Base-by-base conservation (phyloP, 2,888 invertebrate species). In the Acleris holmiana region DNA sequence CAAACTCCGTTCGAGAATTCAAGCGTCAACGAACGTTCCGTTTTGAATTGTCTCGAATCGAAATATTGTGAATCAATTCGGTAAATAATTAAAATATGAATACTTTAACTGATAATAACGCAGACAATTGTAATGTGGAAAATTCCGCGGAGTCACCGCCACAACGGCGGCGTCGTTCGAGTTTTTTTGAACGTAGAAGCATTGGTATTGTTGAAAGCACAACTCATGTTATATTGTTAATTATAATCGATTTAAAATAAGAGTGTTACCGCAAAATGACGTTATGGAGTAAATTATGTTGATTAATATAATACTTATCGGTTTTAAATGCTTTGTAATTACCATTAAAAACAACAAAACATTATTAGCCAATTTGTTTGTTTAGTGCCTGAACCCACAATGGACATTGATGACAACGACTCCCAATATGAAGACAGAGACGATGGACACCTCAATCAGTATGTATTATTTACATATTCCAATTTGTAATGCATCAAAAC, bases 131-230 rank as follows among this genome's bases (percentile, higher is more conserved):
- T 18, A 60, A 65, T 15, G 46, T 18, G 6, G 65, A 60, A 5
- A 60, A 55, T 60, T 65, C 65, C 44, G 48, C 49, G 35, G 65
- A 65, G 18, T 60, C 59, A 2, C 65, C 46, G 49, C 59, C 59
- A 18, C 59, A 41, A 10, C 49, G 44, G 1, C 65, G 65, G 21
- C 65, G 65, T 4, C 55, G 65, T 7, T 65, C 65, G 19, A 65
- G 65, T 46, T 65, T 65, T 44, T 65, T 65, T 29, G 65, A 65
- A 18, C 65, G 65, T 0, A 53, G 65, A 35, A 65, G 65, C 55
- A 55, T 60, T 2, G 65, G 65, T 65, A 59, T 44, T 51, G 23
- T 40, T 40, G 7, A 46, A 8, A 13, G 35, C 35, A 35, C 13
- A 1, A 13, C 13, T 35, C 4, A 35, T 35, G 35, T 35, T 13